phyloP scores from a whole-genome alignment of 2,113 vertebrate species.

The Eurypyga helias region DNA sequence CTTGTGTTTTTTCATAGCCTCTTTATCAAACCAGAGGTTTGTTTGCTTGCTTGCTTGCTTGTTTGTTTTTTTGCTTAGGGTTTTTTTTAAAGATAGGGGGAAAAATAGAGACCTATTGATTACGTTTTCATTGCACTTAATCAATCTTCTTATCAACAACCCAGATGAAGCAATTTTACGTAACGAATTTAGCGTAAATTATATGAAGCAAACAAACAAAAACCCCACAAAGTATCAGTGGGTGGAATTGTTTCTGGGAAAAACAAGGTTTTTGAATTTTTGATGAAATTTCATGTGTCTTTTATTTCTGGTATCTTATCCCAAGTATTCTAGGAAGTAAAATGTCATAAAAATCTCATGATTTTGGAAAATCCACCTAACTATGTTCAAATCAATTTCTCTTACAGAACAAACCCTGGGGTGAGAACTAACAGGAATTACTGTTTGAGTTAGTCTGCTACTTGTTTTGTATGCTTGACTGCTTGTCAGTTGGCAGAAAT shows the following conservation, averaged over 20 bases:
- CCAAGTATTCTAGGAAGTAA: neutral
- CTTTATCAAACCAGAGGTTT: neutral
- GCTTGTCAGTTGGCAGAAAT: constrained; percentile 64
- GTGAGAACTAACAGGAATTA: constrained; percentile 61
- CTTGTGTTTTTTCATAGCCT: neutral
- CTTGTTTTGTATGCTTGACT: constrained; percentile 58
- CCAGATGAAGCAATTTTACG: neutral
- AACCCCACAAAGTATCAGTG: neutral
- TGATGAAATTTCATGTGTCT: neutral
- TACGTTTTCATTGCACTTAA: neutral
- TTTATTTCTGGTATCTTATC: constrained; percentile 14
- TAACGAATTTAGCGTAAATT: neutral
- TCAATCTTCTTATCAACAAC: neutral
- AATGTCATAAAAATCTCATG: constrained; percentile 12
- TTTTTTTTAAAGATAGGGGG: neutral
- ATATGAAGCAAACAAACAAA: neutral
- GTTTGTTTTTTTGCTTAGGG: no score
- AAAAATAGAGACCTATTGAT: neutral
- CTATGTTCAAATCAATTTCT: constrained; percentile 34
- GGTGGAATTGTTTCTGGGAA: neutral
- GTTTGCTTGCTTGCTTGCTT: neutral
- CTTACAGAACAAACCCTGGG: constrained; percentile 6
- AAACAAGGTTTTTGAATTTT: constrained; percentile 14
- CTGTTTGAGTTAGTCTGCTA: constrained; percentile 11
- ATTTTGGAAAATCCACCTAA: constrained; percentile 56